Evolutionary conservation across 2,797 vertebrate species (phyloP).

Genomic region (Gastrophryne carolinensis): DNA sequence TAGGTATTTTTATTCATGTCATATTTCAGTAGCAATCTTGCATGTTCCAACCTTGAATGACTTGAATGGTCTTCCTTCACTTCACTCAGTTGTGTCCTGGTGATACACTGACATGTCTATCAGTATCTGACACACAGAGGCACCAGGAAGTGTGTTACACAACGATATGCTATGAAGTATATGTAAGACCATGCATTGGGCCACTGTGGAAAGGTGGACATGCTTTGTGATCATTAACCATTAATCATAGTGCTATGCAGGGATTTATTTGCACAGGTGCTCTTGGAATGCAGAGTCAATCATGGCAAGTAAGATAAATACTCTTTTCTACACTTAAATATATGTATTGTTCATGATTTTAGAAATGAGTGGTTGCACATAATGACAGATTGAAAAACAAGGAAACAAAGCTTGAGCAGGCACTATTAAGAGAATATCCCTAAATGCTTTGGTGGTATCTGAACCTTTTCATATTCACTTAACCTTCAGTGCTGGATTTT

Average conservation of each 20-base stretch:
- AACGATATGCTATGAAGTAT: slow-evolving; percentile 28
- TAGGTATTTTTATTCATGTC: background rate
- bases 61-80: background rate
- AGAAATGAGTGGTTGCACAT: slow-evolving; percentile 8
- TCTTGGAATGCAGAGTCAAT: slow-evolving; percentile 41
- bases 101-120: slow-evolving; percentile 32
- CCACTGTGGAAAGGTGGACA: slow-evolving; percentile 27
- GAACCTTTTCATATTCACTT: slow-evolving; percentile 9
- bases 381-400: slow-evolving; percentile 12
- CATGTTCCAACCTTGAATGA: slow-evolving; percentile 1
- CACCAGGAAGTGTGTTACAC: slow-evolving; percentile 10
- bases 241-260: slow-evolving; percentile 38
- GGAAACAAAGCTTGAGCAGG: background rate
- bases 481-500: background rate
- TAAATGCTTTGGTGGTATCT: background rate
- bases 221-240: slow-evolving; percentile 48
- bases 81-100: background rate
- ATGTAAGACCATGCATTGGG: background rate
- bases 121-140: slow-evolving; percentile 38
- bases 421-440: background rate
- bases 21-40: background rate
- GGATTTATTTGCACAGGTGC: slow-evolving; percentile 48
- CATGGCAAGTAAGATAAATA: slow-evolving; percentile 27
- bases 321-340: slow-evolving; percentile 34
- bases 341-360: slow-evolving; percentile 29